phyloP scores from a whole-genome alignment of 2,113 vertebrate genomes.

The Myotis brandtii region DNA sequence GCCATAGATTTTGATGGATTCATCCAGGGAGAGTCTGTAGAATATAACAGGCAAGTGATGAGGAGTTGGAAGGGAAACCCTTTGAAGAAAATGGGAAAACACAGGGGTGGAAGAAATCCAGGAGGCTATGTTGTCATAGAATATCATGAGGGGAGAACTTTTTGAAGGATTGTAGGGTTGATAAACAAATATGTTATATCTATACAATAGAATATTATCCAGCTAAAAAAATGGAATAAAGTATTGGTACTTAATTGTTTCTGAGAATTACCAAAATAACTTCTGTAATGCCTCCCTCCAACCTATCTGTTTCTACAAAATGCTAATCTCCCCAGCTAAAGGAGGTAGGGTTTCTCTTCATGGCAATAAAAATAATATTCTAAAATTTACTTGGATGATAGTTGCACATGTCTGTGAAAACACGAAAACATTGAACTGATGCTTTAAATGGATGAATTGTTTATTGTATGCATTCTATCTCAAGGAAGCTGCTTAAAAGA shows the following conservation, averaged over 20 bases:
- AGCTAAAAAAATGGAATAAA: not conserved
- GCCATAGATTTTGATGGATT: not conserved
- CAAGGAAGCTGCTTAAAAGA: not conserved
- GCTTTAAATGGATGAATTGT: not conserved
- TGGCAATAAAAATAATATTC: not conserved
- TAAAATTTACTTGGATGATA: not conserved
- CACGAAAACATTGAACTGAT: not conserved
- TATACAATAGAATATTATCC: not conserved
- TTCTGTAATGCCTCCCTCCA: too few relatives aligned
- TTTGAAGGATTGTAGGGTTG: not conserved
- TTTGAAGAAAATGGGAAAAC: not conserved
- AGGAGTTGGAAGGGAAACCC: not conserved
- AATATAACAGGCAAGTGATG: not conserved
- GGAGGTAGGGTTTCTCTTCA: not conserved
- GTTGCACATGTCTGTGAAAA: not conserved
- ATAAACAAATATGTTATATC: not conserved
- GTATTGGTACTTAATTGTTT: not conserved
- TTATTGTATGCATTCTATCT: not conserved
- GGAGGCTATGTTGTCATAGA: not conserved
- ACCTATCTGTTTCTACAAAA: too few relatives aligned
- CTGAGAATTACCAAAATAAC: too few relatives aligned
- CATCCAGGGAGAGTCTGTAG: not conserved
- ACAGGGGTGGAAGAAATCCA: not conserved
- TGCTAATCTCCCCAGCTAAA: not conserved
- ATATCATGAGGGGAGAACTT: not conserved